Conservation (phyloP, 37 sponge, comb jelly and placozoan species). For the Tethya wilhelma region DNA sequence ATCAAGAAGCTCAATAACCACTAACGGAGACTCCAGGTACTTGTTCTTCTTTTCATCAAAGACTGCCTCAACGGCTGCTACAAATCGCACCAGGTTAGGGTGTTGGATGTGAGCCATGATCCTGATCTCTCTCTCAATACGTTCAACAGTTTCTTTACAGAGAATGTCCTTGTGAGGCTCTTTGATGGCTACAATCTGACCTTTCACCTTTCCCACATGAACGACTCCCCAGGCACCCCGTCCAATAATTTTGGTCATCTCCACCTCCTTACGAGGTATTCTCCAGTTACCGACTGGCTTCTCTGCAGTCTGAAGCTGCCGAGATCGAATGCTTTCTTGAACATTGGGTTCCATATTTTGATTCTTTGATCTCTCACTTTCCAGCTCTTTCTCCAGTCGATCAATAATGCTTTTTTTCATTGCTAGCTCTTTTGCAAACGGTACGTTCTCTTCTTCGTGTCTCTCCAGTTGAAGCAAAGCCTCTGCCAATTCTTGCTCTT, state of each 20-base stretch:
- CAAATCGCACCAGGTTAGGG: constrained; percentile 70
- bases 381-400: too few species aligned
- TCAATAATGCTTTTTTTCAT: too few species aligned
- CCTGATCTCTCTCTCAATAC: constrained; percentile 56
- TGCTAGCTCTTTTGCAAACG: too few species aligned
- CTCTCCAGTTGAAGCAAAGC: too few species aligned
- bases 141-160: not conserved
- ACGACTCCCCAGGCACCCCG: constrained; percentile 39
- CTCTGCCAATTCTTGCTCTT: too few species aligned
- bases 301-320: too few species aligned
- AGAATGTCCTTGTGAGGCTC: constrained; percentile 5
- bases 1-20: constrained; percentile 75
- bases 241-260: constrained; percentile 20
- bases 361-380: too few species aligned
- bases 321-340: too few species aligned
- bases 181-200: constrained; percentile 30
- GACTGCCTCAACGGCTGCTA: constrained; percentile 53
- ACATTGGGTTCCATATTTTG: too few species aligned
- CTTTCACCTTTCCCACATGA: constrained; percentile 38
- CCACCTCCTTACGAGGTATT: too few species aligned
- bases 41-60: constrained; percentile 34
- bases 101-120: constrained; percentile 67
- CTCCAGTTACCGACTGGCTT: too few species aligned
- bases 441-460: too few species aligned
- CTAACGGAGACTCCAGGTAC: constrained; percentile 24